A percentile compares a stretch with the other conserved stretches of the same genome.
phyloP scores from a whole-genome alignment of 2,888 invertebrate species.

The Ormyrus nitidulus region DNA sequence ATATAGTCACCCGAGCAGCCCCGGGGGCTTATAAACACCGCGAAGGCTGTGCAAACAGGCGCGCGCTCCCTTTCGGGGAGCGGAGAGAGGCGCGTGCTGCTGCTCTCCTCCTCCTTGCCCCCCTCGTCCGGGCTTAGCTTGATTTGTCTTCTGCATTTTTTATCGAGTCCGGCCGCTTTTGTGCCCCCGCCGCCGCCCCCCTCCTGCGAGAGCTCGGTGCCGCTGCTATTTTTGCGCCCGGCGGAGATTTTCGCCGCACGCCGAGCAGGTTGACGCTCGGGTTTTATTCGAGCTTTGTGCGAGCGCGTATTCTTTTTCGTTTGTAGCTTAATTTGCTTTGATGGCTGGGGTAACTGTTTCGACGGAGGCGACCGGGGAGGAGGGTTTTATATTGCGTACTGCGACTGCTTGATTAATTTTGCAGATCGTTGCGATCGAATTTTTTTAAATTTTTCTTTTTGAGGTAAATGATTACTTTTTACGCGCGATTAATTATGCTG shows the following conservation, averaged over 20 bases:
- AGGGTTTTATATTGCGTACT: neutral
- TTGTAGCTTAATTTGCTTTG: no score
- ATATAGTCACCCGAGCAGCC: conserved; percentile 24
- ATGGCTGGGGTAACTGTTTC: no score
- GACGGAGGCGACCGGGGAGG: no score
- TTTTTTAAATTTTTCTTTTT: no score
- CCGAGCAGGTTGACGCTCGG: no score
- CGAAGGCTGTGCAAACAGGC: conserved; percentile 42
- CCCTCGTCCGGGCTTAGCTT: conserved; percentile 10
- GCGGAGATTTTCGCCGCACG: neutral
- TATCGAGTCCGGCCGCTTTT: neutral
- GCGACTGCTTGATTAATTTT: no score
- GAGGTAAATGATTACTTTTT: no score
- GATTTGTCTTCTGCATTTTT: conserved; percentile 33
- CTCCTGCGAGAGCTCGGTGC: neutral
- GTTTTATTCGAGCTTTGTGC: no score
- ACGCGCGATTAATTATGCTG: no score
- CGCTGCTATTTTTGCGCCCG: neutral
- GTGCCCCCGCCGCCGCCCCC: neutral
- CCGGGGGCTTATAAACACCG: conserved; percentile 35
- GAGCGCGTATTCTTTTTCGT: no score
- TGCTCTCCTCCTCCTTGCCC: neutral
- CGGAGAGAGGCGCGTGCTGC: conserved; percentile 30
- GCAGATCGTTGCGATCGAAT: no score
- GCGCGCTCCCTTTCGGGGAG: conserved; percentile 11